Evolutionary conservation across 2,797 vertebrate genomes (phyloP), one percentile per base, ranked within the genome.

Genomic region (Bryconaethiops microstoma): DNA sequence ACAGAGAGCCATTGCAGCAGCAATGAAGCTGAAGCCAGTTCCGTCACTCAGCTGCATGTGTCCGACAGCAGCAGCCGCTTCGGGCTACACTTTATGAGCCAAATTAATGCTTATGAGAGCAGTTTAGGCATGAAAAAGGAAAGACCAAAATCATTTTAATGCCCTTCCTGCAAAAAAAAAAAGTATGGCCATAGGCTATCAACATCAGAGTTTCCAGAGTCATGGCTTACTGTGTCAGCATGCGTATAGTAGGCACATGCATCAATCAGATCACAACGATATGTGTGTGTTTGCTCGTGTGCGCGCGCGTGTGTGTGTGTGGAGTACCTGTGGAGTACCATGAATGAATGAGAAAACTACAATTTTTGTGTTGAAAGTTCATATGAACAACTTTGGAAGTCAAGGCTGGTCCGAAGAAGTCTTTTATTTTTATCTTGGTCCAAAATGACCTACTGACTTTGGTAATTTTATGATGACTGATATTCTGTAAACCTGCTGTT

Each of bases 31-130:
- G 59, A 72, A 45, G 42, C 52, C 48, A 77, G 54, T 67, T 85
- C 77, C 74, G 21, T 60, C 74, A 74, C 79, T 71, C 70, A 5
- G 76, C 76, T 79, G 68, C 12, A 25, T 21, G 62, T 40, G 72
- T 25, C 74, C 75, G 64, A 48, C 74, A 77, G 39, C 52, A 76
- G 68, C 65, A n/a, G 35, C 29, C 0, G 71, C 82, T 86, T 52
- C 40, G 29, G 71, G 83, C 83, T 82, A n/a, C 35, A 42, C 83
- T 84, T 76, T 73, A 77, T 40, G 45, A 82, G 79, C 25, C 82
- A 84, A 83, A 84, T 82, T 77, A 82, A 84, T 82, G 77, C 68
- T 69, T 23, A 50, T 25, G 63, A 78, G 85, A 59, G 74, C 67
- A 60, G 60, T 80, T 86, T 73, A 84, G 67, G 55, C 69, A 76